Evolutionary conservation across 1,140 invertebrate genomes (phyloP), one percentile per base, ranked within the genome.

Genomic region (Drosophila pectinifera): DNA sequence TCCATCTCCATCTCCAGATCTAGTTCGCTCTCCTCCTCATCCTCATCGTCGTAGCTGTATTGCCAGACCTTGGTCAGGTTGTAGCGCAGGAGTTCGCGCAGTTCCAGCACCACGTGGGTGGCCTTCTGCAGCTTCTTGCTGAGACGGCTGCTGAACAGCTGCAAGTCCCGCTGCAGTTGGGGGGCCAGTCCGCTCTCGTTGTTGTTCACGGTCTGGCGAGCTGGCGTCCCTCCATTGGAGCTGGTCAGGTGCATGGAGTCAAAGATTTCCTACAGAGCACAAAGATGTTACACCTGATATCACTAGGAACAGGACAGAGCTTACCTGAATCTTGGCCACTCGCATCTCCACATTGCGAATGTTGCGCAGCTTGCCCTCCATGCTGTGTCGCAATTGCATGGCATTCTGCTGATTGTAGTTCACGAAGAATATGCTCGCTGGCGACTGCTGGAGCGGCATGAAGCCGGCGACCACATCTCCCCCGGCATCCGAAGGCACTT

Each of bases 271-370:
- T 93, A 57, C 0, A 86, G 90, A 38, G 5, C 10, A 46, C 1
- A 13, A 1, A 4, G 10, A 18, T 0, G 7, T 64, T n/a, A 46
- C 0, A 48, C 64, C 55, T n/a, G 14, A 6, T 8, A 14, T 41
- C 26, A 28, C 2, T 3, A 8, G 18, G 5, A 14, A 18, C 8
- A 3, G 49, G 8, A n/a, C 20, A 1, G 8, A 0, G 2, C 70
- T 73, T 68, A 93, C 94, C 92, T 94, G 94, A 91, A 95, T 94
- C 36, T 92, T 93, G 14, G 93, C 91, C 55, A 94, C 92, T 24
- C 93, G 93, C 64, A 95, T 90, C 92, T 95, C 94, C 69, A 94
- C 92, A 91, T 94, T 94, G 42, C 92, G 67, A 90, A 92, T 93
- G 69, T 91, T 90, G 20, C 88, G 82, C 28, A 93, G 72, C 51